Evolutionary conservation across 2,113 vertebrate genomes (phyloP), one percentile per base, ranked within the genome.

Genomic region (Forbesichthys agassizii): DNA sequence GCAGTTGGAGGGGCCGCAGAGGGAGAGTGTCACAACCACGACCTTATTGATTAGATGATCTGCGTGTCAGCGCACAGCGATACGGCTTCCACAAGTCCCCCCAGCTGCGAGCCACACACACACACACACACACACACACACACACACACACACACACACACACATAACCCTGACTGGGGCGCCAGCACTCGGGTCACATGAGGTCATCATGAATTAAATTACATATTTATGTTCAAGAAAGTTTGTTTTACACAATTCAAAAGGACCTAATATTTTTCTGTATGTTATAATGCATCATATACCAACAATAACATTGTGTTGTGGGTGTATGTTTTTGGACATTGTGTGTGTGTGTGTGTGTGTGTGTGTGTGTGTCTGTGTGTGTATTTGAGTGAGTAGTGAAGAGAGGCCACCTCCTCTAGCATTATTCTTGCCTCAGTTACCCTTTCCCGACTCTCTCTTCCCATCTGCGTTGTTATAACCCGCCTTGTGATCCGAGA

Each of bases 11-110:
- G 63, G 74, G 67, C 69, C 64, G 77, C 72, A 65, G 69, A 66
- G 71, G 79, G 68, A 67, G 59, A 56, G 65, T n/a, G 80, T 71
- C 66, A 87, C 82, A 81, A 64, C 84, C 58, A 48, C 74, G 78
- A 68, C 83, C 60, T 42, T 94, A 93, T 94, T 93, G 92, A 93
- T 94, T 92, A 86, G 88, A 92, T 93, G 93, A 94, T 91, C 86
- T 86, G 68, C 85, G 79, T 86, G 73, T 90, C 86, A 87, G 86
- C 80, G 85, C 84, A 89, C 84, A 83, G 82, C 73, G 61, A 76
- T 86, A 76, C 82, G 80, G 84, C 60, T 91, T 90, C 90, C 91
- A 91, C 91, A 91, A n/a, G 54, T 76, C 33, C 74, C 89, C 87
- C 90, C 91, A 49, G 84, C 90, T 85, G 91, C 16, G 66, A 77